Evolutionary conservation across 1,140 invertebrate species (phyloP), one percentile per base, ranked within the genome.

Genomic region (Himalopsyche phryganea): DNA sequence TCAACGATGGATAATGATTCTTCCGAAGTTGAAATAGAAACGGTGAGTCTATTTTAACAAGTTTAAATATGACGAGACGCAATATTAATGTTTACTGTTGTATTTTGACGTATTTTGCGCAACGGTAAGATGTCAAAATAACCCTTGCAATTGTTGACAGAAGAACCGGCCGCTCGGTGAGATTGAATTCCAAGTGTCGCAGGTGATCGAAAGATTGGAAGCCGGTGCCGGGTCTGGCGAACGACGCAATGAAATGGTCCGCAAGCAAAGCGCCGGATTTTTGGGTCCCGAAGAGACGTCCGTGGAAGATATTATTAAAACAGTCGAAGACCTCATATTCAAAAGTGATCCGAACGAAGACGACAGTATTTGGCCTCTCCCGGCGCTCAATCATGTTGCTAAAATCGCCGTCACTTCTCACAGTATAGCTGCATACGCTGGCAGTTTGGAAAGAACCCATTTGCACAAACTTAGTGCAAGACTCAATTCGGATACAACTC

Each of bases 381-480:
- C 58, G n/a, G 44, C 54, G 15, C 53, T 64, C 18, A 57, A 57
- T 19, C 73, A 80, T 35, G 68, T 81, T 32, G 79, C 80, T 7
- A 82, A 82, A 66, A 71, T 87, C 42, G 79, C 85, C n/a, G 71
- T 89, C 9, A 71, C 85, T 6, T 81, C 85, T 14, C 86, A 90
- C 66, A 83, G 85, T 49, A 66, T 90, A 42, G 83, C 83, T 9
- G 86, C 87, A 1, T 87, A 85, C 67, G 80, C 85, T 32, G 81
- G 83, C 18, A 83, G 82, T 20, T 70, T 91, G 48, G 83, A 87
- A 33, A 75, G 82, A 45, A 68, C 71, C 17, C 81, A 87, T 67
- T 75, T 88, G 33, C 83, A 85, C 59, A 81, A 83, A 66, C 68
- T 90, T 28, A 82, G 82, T 18, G 80, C 80, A 28, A 80, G 85